Base-by-base conservation (phyloP, 2,888 invertebrate species). In the Chironomus riparius region DNA sequence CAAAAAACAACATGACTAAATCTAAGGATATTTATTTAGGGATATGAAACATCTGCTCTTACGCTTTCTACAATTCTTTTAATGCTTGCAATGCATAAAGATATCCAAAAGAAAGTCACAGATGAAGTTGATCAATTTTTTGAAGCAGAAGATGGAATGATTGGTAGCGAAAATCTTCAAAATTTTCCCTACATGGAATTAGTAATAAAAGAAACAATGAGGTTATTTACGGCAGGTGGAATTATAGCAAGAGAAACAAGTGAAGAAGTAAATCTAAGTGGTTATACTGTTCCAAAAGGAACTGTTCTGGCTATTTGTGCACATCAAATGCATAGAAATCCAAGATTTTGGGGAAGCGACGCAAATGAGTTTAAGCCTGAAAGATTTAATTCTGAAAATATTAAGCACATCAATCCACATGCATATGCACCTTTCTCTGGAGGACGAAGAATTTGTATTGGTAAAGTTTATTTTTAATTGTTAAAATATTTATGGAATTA, bases 51-150 rank as follows among this genome's bases (percentile, higher is more conserved):
- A 12, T 28, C 72, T 15, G 38, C 72, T 10, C n/a, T 72, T 1
- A 18, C 48, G 0, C 24, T 72, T 3, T 61, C 61, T 12, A 15
- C 21, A 13, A 38, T 18, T 47, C 62, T 72, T 15, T 13, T 72
- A 7, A 72, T 72, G 72, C 28, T 72, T 4, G 72, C 72, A 38
- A 38, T 72, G 24, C 72, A 72, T 38, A 50, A 56, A 62, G 62
- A 62, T 12, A 38, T 62, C 18, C 72, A 72, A 22, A 5, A 72
- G 18, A 72, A 72, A 38, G 62, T 62, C 5, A 21, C 47, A 13
- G n/a, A n/a, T 12, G 72, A 72, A 38, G 4, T 72, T 13, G 13
- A 21, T n/a, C 62, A 72, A 62, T 18, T 38, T 50, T 70, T 22
- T 61, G 47, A 7, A 38, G 28, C 72, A 18, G 18, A 4, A 3